Evolutionary conservation across 2,888 invertebrate species (phyloP).

Genomic region (Netelia virgata): DNA sequence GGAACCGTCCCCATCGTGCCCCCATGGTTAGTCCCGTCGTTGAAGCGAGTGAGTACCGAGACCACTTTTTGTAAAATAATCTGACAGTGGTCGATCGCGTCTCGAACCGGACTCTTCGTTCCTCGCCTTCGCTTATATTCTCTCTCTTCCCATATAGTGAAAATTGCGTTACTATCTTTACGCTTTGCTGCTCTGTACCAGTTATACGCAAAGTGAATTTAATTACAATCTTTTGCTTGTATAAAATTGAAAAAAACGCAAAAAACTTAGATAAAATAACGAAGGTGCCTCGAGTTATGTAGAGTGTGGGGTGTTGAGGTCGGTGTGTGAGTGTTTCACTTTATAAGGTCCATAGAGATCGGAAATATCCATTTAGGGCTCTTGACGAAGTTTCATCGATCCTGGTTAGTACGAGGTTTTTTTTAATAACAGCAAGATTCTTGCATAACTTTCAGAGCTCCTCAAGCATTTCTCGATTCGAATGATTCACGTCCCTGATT

Average conservation of each 20-base stretch:
- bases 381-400: slow-evolving; percentile 30
- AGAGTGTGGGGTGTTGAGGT: slow-evolving; percentile 21
- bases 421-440: slow-evolving; percentile 11
- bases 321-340: slow-evolving; percentile 32
- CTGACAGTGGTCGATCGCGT: slow-evolving; percentile 64
- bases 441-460: not conserved
- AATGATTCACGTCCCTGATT: not conserved
- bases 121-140: slow-evolving; percentile 40
- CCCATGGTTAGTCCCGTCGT: slow-evolving; percentile 17
- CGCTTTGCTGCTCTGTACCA: not conserved
- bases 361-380: slow-evolving; percentile 59
- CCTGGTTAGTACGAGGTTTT: slow-evolving; percentile 35
- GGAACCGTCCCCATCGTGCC: slow-evolving; percentile 35
- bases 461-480: not conserved
- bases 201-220: slow-evolving; percentile 40
- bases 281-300: slow-evolving; percentile 12
- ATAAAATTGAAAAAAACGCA: slow-evolving; percentile 15
- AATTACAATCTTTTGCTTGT: slow-evolving; percentile 32
- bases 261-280: not conserved
- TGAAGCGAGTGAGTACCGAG: slow-evolving; percentile 36
- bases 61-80: slow-evolving; percentile 52
- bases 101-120: slow-evolving; percentile 56
- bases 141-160: slow-evolving; percentile 6
- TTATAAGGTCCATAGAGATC: slow-evolving; percentile 53
- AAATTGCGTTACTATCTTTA: slow-evolving; percentile 56